Base-by-base conservation (phyloP, 2,888 invertebrate genomes). In the Artemia sinica region DNA sequence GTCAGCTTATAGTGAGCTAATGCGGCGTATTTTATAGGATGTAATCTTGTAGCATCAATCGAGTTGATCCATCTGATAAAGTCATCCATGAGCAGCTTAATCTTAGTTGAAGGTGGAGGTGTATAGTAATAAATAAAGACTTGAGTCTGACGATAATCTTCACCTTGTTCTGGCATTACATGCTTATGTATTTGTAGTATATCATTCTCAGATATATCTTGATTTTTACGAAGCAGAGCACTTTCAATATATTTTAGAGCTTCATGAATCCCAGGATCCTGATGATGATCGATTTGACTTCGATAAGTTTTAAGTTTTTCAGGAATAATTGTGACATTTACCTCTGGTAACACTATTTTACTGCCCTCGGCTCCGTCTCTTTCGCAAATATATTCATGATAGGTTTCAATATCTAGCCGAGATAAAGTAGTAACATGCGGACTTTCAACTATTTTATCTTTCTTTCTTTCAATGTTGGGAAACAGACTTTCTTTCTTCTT, bases 331-430 rank as follows among this genome's bases (percentile, higher is more conserved):
- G 97, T 86, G 70, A 88, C 88, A 72, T 94, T 82, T 0, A 96
- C 91, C 78, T 97, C 92, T 41, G 88, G 86, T 65, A 97, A 80
- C 4, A 91, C 89, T 87, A 98, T 90, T 0, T 96, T 96, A 76
- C 97, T 97, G 0, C 96, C 96, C 80, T 97, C 97, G 72, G 97
- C 93, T 48, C 91, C 96, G 28, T 93, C 94, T 0, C 95, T 93
- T 76, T 97, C 96, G 78, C 95, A 94, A 72, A 97, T 92, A 76
- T 96, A 93, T 73, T 81, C 79, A 77, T 92, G 94, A 78, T 95
- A 97, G 2, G 92, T 91, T 78, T 96, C 95, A 76, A 89, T 90
- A 76, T 94, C 94, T 6, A 92, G 88, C 74, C 91, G 84, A 68
- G 90, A 82, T 73, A 95, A 80, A 8, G 91, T 89, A 0, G 87